phyloP scores from a whole-genome alignment of 2,888 invertebrate species.

The Cylindroiulus punctatus region DNA sequence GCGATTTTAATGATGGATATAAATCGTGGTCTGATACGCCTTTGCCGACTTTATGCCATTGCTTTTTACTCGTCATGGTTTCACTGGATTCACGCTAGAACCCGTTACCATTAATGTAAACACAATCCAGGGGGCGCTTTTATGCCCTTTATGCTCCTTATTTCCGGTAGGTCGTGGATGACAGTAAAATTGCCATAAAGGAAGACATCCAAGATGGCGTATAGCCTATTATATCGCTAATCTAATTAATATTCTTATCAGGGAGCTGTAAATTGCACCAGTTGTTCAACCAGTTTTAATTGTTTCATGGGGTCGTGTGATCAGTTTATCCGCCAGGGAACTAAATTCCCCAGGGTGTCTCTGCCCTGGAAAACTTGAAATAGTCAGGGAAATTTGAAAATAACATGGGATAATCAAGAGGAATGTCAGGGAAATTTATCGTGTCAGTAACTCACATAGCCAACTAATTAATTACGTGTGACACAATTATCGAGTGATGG shows the following conservation, averaged over 20 bases:
- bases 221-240: neutral
- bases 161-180: neutral
- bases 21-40: neutral
- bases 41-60: slow-evolving; percentile 4
- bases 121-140: slow-evolving; percentile 36
- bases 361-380: too few species aligned
- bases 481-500: too few species aligned
- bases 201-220: neutral
- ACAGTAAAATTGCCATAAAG: neutral
- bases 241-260: slow-evolving; percentile 36
- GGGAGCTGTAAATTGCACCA: neutral
- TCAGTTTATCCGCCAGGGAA: neutral
- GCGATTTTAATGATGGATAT: slow-evolving; percentile 30
- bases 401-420: too few species aligned
- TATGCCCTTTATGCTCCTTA: neutral
- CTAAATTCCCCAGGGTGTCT: too few species aligned
- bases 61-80: slow-evolving; percentile 4
- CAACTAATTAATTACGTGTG: too few species aligned
- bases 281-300: neutral
- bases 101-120: slow-evolving; percentile 15
- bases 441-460: too few species aligned
- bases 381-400: too few species aligned
- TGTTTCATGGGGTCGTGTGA: neutral
- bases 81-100: neutral
- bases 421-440: too few species aligned